These are phyloP conservation scores for Cardiocondyla obscurior DNA, from an alignment of 1,140 invertebrate species.

Conservation along the genomic window DNA sequence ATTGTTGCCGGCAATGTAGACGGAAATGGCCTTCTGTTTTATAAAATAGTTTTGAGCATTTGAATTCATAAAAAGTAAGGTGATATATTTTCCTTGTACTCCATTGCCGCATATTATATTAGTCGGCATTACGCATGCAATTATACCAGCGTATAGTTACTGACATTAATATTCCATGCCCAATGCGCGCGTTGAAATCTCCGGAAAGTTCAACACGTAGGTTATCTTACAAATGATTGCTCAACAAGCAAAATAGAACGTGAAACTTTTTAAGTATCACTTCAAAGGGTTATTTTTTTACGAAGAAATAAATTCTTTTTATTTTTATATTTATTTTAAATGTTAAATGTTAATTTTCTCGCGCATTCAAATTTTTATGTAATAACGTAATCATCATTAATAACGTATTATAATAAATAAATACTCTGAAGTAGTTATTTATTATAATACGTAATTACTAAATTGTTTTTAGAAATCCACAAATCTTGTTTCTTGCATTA, in stretches of 20 bases:
- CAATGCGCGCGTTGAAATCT: slow-evolving; percentile 52
- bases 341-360: too few species aligned
- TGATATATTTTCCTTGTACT: slow-evolving; percentile 11
- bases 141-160: background rate
- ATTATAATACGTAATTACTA: background rate
- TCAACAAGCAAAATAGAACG: background rate
- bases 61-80: slow-evolving; percentile 17
- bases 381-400: too few species aligned
- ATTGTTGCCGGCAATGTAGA: slow-evolving; percentile 31
- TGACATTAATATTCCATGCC: background rate
- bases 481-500: background rate
- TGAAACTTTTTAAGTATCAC: background rate
- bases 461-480: background rate
- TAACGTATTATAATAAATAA: too few species aligned
- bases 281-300: slow-evolving; percentile 2
- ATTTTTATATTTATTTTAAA: background rate
- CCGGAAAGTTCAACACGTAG: slow-evolving; percentile 41
- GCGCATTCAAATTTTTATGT: too few species aligned
- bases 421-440: too few species aligned
- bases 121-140: background rate
- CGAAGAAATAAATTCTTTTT: too few species aligned
- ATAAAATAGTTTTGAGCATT: background rate
- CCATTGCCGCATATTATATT: background rate
- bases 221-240: background rate
- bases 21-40: slow-evolving; percentile 23